A percentile compares a stretch with the other conserved stretches of the same genome.
These are phyloP conservation scores for Lagenorhynchus albirostris DNA, from an alignment of 2,113 vertebrate genomes.

Conservation along the genomic window DNA sequence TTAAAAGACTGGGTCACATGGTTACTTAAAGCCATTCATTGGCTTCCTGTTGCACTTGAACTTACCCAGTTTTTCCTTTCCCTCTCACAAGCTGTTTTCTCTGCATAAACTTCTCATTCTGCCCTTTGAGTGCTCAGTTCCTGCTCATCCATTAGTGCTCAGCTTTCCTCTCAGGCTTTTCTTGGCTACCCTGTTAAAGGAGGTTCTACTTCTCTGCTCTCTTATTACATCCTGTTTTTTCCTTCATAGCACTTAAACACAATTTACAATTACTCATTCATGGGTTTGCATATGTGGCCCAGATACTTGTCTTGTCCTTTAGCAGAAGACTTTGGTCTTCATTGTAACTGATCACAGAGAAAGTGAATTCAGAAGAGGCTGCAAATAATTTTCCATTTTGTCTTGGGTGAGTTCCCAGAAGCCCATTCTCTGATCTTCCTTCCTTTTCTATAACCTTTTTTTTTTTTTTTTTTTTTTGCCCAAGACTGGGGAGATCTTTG, in stretches of 20 bases:
- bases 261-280: neutral
- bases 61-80: neutral
- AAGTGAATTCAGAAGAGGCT: neutral
- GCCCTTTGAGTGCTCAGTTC: neutral
- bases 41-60: neutral
- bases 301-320: conserved; percentile 2
- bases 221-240: neutral
- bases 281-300: neutral
- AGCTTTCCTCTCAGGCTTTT: neutral
- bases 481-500: neutral
- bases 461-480: neutral
- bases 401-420: conserved; percentile 3
- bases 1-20: conserved; percentile 21
- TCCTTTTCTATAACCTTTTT: neutral
- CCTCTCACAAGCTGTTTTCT: neutral
- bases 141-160: neutral
- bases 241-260: neutral
- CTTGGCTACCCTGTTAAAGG: neutral
- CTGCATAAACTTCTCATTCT: neutral
- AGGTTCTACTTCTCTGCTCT: neutral
- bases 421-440: neutral
- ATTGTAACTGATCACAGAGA: neutral
- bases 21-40: neutral
- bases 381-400: conserved; percentile 29
- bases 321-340: conserved; percentile 28